Percentiles rank a stretch among this genome's conserved stretches.
Conservation (phyloP, 2,113 vertebrate species). For the Trogon surrucura region DNA sequence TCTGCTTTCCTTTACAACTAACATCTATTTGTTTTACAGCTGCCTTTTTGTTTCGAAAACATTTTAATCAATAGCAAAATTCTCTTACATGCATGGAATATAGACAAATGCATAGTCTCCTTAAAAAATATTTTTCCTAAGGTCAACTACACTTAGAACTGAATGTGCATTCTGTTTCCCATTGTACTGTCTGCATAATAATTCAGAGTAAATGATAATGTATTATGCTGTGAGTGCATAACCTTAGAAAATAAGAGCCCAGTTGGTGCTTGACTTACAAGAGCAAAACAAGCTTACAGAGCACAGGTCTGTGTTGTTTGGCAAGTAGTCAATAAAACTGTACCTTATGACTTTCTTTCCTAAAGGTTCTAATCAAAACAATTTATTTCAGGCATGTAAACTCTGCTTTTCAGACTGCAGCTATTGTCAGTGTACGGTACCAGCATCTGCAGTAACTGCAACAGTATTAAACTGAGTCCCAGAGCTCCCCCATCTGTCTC, state of each 20-base stretch:
- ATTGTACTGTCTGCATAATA: slow-evolving; percentile 30
- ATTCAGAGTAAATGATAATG: slow-evolving; percentile 73
- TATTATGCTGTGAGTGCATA: slow-evolving; percentile 60
- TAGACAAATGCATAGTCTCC: not conserved
- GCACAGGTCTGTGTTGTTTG: slow-evolving; percentile 73
- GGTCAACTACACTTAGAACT: slow-evolving; percentile 23
- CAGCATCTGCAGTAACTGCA: slow-evolving; percentile 29
- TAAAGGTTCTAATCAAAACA: slow-evolving; percentile 86
- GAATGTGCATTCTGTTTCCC: slow-evolving; percentile 51
- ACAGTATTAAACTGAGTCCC: slow-evolving; percentile 67
- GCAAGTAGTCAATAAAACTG: slow-evolving; percentile 83
- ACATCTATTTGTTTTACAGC: not conserved
- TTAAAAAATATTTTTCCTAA: slow-evolving; percentile 12
- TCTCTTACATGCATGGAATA: not conserved
- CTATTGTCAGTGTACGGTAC: slow-evolving; percentile 68
- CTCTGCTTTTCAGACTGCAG: slow-evolving; percentile 73
- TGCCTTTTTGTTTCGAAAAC: not conserved
- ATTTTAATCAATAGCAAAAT: not conserved
- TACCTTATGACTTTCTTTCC: slow-evolving; percentile 83
- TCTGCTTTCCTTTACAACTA: not conserved
- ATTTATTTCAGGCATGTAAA: slow-evolving; percentile 84
- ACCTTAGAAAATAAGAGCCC: slow-evolving; percentile 74
- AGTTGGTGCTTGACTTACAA: slow-evolving; percentile 76
- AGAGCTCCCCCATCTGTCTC: slow-evolving; percentile 85
- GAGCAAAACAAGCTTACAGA: slow-evolving; percentile 77